Conservation (phyloP, 2,113 vertebrate genomes). For the Macroglossus sobrinus region DNA sequence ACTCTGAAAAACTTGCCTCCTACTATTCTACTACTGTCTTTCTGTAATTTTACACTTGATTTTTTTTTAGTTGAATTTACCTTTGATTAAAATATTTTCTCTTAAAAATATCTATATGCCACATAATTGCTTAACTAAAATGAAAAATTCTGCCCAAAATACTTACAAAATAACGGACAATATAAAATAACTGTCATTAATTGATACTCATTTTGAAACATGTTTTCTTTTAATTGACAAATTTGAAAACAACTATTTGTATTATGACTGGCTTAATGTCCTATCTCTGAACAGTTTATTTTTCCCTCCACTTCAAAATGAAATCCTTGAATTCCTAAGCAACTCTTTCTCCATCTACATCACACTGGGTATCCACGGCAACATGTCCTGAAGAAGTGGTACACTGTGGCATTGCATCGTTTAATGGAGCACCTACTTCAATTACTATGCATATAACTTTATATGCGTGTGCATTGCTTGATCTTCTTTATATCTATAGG, state of each 20-base stretch:
- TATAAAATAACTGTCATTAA: not conserved
- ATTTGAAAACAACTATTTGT: constrained; percentile 53
- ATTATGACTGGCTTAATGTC: constrained; percentile 30
- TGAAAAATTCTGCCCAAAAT: constrained; percentile 5
- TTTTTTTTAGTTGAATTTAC: constrained; percentile 12
- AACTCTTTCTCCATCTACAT: constrained; percentile 61
- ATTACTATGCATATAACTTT: constrained; percentile 51
- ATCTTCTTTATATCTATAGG: constrained; percentile 45
- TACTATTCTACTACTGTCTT: not conserved
- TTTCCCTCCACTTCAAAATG: constrained; percentile 43
- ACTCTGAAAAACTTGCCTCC: not conserved
- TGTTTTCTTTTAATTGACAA: constrained; percentile 29
- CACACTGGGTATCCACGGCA: constrained; percentile 75
- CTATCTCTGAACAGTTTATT: constrained; percentile 43
- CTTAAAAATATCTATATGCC: not conserved
- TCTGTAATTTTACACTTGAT: not conserved
- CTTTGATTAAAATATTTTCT: constrained; percentile 31
- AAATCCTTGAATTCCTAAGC: constrained; percentile 64
- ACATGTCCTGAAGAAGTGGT: constrained; percentile 65
- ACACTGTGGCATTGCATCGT: constrained; percentile 62
- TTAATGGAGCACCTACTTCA: constrained; percentile 68
- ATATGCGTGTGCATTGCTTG: constrained; percentile 32
- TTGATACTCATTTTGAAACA: constrained; percentile 30
- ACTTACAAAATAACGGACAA: constrained; percentile 38
- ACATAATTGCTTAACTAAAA: constrained; percentile 5